Conservation (phyloP, 1,140 invertebrate genomes). For the Drosophila pachea region DNA sequence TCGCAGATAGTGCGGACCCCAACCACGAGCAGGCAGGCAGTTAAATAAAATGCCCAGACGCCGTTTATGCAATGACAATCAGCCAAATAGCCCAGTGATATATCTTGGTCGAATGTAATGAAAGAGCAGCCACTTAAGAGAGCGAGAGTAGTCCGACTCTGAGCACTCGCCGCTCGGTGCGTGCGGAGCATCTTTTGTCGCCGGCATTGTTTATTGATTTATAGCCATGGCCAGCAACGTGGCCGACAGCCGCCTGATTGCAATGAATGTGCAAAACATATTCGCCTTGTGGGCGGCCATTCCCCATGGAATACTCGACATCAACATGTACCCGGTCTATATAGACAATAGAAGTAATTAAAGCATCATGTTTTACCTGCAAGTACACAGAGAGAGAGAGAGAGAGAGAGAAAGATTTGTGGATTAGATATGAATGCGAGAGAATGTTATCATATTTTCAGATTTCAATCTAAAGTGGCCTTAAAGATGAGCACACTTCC, state of each 20-base stretch:
- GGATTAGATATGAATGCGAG: too few species aligned
- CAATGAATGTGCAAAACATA: slow-evolving; percentile 36
- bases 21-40: slow-evolving; percentile 23
- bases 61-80: slow-evolving; percentile 72
- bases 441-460: too few species aligned
- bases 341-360: background rate
- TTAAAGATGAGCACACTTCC: background rate
- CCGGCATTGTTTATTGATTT: slow-evolving; percentile 71
- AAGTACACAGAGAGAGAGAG: background rate
- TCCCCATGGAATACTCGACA: slow-evolving; percentile 4
- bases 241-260: slow-evolving; percentile 43
- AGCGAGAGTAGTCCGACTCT: slow-evolving; percentile 1
- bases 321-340: too few species aligned
- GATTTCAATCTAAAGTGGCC: too few species aligned
- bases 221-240: slow-evolving; percentile 34
- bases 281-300: slow-evolving; percentile 11
- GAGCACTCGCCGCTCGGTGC: background rate
- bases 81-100: slow-evolving; percentile 59
- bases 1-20: slow-evolving; percentile 31
- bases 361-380: background rate
- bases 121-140: slow-evolving; percentile 30
- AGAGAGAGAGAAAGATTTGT: background rate
- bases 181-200: slow-evolving; percentile 27
- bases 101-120: slow-evolving; percentile 44
- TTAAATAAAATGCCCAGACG: slow-evolving; percentile 67